A percentile compares a stretch with the other conserved stretches of the same genome.
Conservation (phyloP, 2,888 invertebrate genomes). For the Tipula helvola region DNA sequence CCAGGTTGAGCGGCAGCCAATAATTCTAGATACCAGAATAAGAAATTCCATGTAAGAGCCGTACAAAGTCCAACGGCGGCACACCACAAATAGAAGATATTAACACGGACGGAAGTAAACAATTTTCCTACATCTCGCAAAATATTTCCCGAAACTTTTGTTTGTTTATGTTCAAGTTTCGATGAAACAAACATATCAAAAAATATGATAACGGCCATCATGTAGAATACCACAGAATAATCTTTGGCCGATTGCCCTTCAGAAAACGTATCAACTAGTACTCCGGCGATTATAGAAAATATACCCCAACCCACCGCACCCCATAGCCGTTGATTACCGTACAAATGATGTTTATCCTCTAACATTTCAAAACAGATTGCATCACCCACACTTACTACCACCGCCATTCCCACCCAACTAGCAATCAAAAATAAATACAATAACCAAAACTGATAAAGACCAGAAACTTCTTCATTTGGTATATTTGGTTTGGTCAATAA, state of each 20-base stretch:
- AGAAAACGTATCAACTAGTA: constrained; percentile 64
- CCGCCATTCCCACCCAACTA: constrained; percentile 74
- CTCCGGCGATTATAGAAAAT: constrained; percentile 60
- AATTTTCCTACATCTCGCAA: constrained; percentile 54
- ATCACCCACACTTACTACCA: constrained; percentile 77
- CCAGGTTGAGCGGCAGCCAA: constrained; percentile 38
- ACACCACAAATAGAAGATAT: constrained; percentile 69
- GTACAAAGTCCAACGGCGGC: constrained; percentile 72
- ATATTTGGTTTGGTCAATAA: constrained; percentile 21
- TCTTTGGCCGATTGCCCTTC: constrained; percentile 51
- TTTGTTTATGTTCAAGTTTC: constrained; percentile 44
- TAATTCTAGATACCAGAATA: constrained; percentile 75
- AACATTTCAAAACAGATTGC: constrained; percentile 77
- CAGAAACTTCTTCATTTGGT: constrained; percentile 26
- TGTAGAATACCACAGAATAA: constrained; percentile 68
- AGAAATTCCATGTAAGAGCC: constrained; percentile 75
- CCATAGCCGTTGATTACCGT: constrained; percentile 78
- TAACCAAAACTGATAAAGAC: constrained; percentile 58
- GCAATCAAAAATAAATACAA: constrained; percentile 64
- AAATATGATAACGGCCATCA: constrained; percentile 52
- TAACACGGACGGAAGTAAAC: constrained; percentile 49
- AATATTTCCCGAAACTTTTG: constrained; percentile 52
- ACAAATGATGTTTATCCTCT: constrained; percentile 57
- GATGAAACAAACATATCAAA: constrained; percentile 53
- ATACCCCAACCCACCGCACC: constrained; percentile 81